phyloP scores from a whole-genome alignment of 2,797 vertebrate species.

The Apodemus agrarius region DNA sequence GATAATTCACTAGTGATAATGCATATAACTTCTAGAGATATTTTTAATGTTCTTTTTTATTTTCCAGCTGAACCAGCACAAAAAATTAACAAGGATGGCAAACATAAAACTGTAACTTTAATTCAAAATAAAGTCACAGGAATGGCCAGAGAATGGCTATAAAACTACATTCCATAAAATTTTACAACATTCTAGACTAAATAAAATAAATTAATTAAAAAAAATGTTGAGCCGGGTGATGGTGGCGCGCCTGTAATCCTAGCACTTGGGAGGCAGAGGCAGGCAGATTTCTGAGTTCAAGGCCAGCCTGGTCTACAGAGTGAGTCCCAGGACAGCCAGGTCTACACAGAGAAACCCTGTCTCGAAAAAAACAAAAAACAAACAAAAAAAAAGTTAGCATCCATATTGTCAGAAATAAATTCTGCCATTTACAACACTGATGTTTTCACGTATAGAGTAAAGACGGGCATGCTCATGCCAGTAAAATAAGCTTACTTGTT shows the following conservation, averaged over 20 bases:
- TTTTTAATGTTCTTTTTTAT: conserved; percentile 37
- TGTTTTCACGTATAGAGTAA: neutral
- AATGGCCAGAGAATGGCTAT: neutral
- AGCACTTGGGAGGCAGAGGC: no score
- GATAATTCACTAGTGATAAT: neutral
- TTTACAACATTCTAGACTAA: neutral
- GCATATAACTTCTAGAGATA: neutral
- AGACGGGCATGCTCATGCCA: neutral
- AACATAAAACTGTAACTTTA: conserved; percentile 5
- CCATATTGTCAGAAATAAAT: conserved; percentile 23
- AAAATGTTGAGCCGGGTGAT: neutral
- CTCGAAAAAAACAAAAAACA: no score
- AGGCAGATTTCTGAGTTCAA: no score
- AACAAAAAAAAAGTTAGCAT: no score
- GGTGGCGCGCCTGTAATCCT: no score
- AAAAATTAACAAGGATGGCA: neutral
- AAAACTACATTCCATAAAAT: conserved; percentile 8
- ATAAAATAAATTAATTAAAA: neutral
- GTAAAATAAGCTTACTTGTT: conserved; percentile 84
- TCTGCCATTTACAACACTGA: neutral
- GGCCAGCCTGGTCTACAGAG: no score
- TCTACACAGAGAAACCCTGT: no score
- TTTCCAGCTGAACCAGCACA: neutral
- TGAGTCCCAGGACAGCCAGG: no score
- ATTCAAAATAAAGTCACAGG: conserved; percentile 4